Evolutionary conservation across 2,888 invertebrate species (phyloP), one percentile per base, ranked within the genome.

Genomic region (Tetragonisca angustula): DNA sequence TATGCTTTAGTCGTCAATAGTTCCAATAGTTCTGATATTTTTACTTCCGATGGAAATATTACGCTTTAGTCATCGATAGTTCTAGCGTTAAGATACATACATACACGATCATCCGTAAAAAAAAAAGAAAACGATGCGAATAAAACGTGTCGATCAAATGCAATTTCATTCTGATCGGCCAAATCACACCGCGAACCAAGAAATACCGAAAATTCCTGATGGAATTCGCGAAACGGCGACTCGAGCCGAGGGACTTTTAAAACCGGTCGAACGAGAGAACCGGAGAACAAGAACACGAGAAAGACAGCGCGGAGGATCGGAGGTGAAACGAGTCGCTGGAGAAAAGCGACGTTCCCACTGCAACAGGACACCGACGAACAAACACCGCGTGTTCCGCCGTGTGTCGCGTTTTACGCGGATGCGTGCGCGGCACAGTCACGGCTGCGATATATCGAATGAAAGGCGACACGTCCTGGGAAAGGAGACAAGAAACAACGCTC

Each of bases 301-400:
- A 87, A 87, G 87, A 87, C 72, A 67, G 68, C 5, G 62, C 36
- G 32, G 83, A 82, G 82, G 81, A 81, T 85, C 79, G 83, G 43
- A 43, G 43, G 85, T 73, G 81, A 85, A 88, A 88, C 89, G 89
- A 88, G 86, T 76, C 81, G 74, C 65, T 61, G 71, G 83, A 83
- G 83, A 81, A 86, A 85, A 82, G 78, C 87, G 83, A 86, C 84
- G 89, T 91, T 91, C 90, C 89, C 91, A 88, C 81, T 90, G 90
- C 90, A 92, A 92, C 88, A 89, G 90, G 88, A 91, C 89, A 89
- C 90, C 90, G 79, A 87, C 84, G 87, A 84, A 69, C 43, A n/a
- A 24, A 71, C 54, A 43, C 43, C 43, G 9, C 59, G 62, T 79
- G 70, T 36, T 78, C 77, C 43, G 75, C 54, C 64, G 62, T 79